Conservation (phyloP, 2,888 invertebrate genomes). For the Euclidia mi region DNA sequence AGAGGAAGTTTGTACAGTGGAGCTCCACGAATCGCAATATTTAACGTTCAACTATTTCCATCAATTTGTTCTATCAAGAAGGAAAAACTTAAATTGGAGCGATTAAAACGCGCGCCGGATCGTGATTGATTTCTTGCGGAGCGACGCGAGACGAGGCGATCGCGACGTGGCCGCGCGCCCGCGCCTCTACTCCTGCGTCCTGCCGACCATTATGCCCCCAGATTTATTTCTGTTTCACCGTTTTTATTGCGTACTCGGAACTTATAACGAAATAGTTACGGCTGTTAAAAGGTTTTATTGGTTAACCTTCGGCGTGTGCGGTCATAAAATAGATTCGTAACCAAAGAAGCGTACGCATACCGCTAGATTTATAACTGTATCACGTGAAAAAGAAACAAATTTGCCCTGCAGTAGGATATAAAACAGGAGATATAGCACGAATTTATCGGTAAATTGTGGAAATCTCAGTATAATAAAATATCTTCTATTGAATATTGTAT, state of each 20-base stretch:
- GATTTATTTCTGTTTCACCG: constrained; percentile 87
- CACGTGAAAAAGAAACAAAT: constrained; percentile 88
- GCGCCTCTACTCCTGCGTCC: constrained; percentile 21
- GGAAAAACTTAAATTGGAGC: constrained; percentile 84
- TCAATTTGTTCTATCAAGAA: constrained; percentile 81
- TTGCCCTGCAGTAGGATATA: constrained; percentile 85
- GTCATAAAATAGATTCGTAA: constrained; percentile 89
- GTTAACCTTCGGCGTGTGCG: constrained; percentile 88
- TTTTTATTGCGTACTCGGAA: constrained; percentile 89
- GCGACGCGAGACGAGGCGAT: too few relatives aligned
- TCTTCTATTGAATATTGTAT: constrained; percentile 89
- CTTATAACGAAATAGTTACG: constrained; percentile 90
- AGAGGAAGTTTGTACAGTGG: constrained; percentile 78
- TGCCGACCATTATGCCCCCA: constrained; percentile 76
- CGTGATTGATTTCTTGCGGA: constrained; percentile 82
- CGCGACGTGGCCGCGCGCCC: constrained; percentile 58
- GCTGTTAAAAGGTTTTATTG: constrained; percentile 90
- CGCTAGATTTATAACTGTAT: constrained; percentile 86
- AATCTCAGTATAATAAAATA: constrained; percentile 89
- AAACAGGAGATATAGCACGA: constrained; percentile 84
- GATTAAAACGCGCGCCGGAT: constrained; percentile 75
- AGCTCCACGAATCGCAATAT: constrained; percentile 77
- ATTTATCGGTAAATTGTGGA: constrained; percentile 88
- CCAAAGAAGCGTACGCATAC: constrained; percentile 85
- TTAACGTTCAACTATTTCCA: constrained; percentile 84